A percentile compares a stretch with the other conserved stretches of the same genome.
phyloP scores from a whole-genome alignment of 2,797 vertebrate species.

The Pipistrellus pygmaeus region DNA sequence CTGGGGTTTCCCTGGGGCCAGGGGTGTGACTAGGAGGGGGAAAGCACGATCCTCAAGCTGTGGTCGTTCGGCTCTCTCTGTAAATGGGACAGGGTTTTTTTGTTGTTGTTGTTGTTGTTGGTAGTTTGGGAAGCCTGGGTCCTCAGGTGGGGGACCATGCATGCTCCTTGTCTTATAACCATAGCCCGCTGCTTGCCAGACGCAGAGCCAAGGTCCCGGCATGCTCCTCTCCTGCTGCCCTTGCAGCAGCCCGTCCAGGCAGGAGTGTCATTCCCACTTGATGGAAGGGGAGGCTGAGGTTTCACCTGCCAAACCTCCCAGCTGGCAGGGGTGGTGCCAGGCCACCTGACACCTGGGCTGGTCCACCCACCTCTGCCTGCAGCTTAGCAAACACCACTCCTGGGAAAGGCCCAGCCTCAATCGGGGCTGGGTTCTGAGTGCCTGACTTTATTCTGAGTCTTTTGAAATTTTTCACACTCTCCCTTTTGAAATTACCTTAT shows the following conservation, averaged over 20 bases:
- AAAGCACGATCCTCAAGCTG: background rate
- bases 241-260: rapidly evolving
- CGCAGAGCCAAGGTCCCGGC: background rate
- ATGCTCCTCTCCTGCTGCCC: rapidly evolving
- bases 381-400: background rate
- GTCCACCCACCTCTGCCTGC: rapidly evolving
- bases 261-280: background rate
- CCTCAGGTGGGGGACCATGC: rapidly evolving
- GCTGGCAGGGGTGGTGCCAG: background rate
- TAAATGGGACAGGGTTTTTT: background rate
- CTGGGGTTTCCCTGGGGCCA: background rate
- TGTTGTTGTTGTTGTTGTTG: background rate
- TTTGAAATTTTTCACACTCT: background rate
- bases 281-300: background rate
- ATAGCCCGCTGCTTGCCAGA: background rate
- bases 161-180: rapidly evolving
- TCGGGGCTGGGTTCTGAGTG: background rate
- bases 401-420: background rate
- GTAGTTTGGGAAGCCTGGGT: background rate
- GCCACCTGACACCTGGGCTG: background rate
- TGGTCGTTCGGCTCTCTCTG: too few species aligned
- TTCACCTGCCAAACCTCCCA: background rate
- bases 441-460: background rate
- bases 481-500: background rate
- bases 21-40: background rate